Evolutionary conservation across 2,113 vertebrate genomes (phyloP), one percentile per base, ranked within the genome.

Genomic region (Siphamia tubifer): DNA sequence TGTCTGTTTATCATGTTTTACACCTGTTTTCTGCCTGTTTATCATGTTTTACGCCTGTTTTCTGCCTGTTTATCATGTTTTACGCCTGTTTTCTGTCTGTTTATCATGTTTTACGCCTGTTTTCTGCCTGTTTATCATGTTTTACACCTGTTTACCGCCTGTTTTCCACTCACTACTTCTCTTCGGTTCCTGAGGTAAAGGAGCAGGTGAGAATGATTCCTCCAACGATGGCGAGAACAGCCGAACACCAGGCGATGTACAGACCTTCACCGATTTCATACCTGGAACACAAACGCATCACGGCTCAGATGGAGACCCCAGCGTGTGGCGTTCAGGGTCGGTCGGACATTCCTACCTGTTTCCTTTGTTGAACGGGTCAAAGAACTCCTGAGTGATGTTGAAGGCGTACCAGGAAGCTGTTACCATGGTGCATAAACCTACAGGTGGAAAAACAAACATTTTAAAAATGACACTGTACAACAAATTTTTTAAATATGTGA

Each of bases 231-330:
- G 92, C 81, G 1, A 97, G 88, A 47, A 93, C 81, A 0, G 90
- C 90, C 2, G 94, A 96, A 3, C 93, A 94, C 96, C 96, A 96
- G 66, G 95, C 95, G 25, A 97, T 89, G 81, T 97, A 97, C 44
- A 97, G 91, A 0, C 87, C 94, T 2, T 96, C 92, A 11, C 96
- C 96, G 38, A 97, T 88, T 74, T 97, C 96, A 27, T 93, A 97
- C 87, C 96, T 97, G 74, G 0, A 47, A 8, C 12, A 58, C 38
- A 68, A 10, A 27, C n/a, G n/a, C n/a, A 8, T 16, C 24, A 1
- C 44, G 28, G 2, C 8, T 47, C 44, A 47, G 44, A 6, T 4
- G 44, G 44, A 25, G 16, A 27, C 17, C n/a, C 44, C 24, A 47
- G 2, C 25, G 12, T 2, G 11, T 45, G 6, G n/a, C n/a, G n/a